phyloP scores from a whole-genome alignment of 64 coral and sea anemone species.

The Stichodactyla helianthus region DNA sequence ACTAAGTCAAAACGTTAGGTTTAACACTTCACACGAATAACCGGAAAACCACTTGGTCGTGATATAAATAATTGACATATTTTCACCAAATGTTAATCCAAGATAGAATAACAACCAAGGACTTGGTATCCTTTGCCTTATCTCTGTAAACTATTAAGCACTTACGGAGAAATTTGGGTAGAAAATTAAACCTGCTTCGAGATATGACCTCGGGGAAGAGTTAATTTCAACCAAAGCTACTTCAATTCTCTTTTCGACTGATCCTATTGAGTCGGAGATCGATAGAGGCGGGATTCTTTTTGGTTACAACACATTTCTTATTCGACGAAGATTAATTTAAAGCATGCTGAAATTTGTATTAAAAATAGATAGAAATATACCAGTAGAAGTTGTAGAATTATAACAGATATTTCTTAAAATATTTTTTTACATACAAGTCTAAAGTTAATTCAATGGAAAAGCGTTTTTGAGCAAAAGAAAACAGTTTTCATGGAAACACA shows the following conservation, averaged over 20 bases:
- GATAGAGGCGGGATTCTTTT: not conserved
- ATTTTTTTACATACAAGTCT: not conserved
- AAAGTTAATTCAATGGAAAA: not conserved
- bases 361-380: not conserved
- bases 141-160: not conserved
- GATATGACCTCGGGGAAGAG: not conserved
- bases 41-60: constrained; percentile 3
- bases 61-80: constrained; percentile 3
- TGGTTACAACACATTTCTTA: not conserved
- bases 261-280: not conserved
- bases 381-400: not conserved
- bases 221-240: not conserved
- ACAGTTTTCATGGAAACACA: not conserved
- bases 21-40: not conserved
- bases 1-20: not conserved
- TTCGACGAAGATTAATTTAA: not conserved
- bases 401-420: not conserved
- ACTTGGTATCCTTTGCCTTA: not conserved
- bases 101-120: not conserved
- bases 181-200: not conserved
- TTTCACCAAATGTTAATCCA: constrained; percentile 10
- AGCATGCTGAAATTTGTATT: not conserved
- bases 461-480: not conserved
- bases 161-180: not conserved
- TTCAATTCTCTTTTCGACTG: not conserved